Evolutionary conservation across 2,113 vertebrate genomes (phyloP).

Genomic region (Petrocephalus zakoni): DNA sequence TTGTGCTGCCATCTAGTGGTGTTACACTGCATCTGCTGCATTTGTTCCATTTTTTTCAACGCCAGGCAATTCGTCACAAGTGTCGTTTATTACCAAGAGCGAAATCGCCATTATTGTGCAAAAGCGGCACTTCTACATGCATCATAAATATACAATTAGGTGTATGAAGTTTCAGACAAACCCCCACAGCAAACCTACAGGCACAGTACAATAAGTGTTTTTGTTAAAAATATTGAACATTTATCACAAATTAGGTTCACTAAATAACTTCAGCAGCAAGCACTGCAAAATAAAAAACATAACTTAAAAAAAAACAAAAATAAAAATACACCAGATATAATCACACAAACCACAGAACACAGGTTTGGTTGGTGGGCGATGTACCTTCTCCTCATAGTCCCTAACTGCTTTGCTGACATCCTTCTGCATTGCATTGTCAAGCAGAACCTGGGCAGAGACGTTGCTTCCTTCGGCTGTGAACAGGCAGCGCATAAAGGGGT

Average conservation of each 20-base stretch:
- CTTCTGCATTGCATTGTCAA: background rate
- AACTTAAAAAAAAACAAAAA: background rate
- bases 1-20: background rate
- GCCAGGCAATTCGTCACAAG: background rate
- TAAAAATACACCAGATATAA: background rate
- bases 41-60: background rate
- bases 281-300: background rate
- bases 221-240: background rate
- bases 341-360: background rate
- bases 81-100: background rate
- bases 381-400: background rate
- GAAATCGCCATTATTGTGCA: background rate
- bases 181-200: background rate
- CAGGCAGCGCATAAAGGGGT: background rate
- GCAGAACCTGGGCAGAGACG: background rate
- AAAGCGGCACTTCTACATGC: background rate
- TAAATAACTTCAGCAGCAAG: background rate
- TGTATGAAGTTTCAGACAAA: background rate
- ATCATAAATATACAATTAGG: background rate
- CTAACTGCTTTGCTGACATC: background rate
- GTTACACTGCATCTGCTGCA: background rate
- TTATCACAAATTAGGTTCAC: background rate
- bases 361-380: background rate
- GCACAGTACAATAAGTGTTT: background rate
- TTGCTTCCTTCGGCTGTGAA: background rate